Evolutionary conservation across 2,113 vertebrate species (phyloP).

Genomic region (Phrynocephalus versicolor): DNA sequence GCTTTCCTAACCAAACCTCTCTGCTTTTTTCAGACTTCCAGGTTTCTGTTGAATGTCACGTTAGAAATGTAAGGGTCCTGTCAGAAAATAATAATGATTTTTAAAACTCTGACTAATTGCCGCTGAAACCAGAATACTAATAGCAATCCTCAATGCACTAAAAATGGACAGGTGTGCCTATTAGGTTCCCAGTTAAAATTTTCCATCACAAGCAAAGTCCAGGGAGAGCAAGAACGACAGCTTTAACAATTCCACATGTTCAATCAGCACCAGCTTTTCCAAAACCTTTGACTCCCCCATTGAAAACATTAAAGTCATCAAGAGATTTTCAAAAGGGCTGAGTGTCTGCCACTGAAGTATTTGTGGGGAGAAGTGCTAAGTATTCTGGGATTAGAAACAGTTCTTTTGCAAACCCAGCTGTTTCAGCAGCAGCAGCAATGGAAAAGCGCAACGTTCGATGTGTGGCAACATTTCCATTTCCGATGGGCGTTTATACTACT

Average conservation of each 20-base stretch:
- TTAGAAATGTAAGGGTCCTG: background rate
- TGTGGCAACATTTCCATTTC: background rate
- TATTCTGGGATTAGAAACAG: background rate
- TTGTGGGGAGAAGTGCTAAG: background rate
- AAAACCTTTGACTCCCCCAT: background rate
- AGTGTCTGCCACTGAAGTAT: constrained; percentile 1
- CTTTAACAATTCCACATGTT: background rate
- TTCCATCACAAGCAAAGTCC: constrained; percentile 1
- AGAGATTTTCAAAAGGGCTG: background rate
- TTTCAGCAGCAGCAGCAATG: background rate
- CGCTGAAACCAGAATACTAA: background rate
- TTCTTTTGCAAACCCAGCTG: background rate
- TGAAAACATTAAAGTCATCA: constrained; percentile 11
- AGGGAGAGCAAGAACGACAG: background rate
- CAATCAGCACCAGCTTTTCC: constrained; percentile 5
- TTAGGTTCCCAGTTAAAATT: background rate
- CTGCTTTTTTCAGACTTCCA: no score
- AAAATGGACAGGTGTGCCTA: background rate
- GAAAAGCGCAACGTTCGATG: background rate
- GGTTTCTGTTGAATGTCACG: background rate
- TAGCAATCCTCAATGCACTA: background rate
- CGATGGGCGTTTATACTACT: background rate
- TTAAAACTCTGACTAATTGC: background rate
- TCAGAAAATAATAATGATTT: background rate
- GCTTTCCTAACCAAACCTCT: background rate